Evolutionary conservation across 2,888 invertebrate genomes (phyloP), one percentile per base, ranked within the genome.

Genomic region (Panopea generosa): DNA sequence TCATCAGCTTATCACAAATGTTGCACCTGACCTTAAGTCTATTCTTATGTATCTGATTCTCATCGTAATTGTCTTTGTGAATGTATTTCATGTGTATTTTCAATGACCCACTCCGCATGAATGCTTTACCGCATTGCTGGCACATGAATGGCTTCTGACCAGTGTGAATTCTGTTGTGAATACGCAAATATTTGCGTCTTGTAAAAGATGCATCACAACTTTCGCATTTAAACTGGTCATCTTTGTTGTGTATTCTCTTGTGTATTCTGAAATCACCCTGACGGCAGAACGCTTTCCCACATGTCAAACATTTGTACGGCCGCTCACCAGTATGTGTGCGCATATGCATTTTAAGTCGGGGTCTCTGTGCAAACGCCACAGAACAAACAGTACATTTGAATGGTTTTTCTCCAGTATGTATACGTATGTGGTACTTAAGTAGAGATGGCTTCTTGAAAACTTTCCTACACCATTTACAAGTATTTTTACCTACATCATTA

Each of bases 351-450:
- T 45, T 45, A 3, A 45, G 45, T 18, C 20, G 3, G 6, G n/a
- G 9, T 16, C 20, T 45, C n/a, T 20, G 45, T 4, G 45, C 45
- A 45, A 45, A 45, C 6, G n/a, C 20, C 45, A 45, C 16, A 3
- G 4, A 6, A 45, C 45, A 45, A 4, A 20, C 45, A 6, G 7
- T 18, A n/a, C 45, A 45, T 16, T 45, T 16, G 45, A 45, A 45
- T 45, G 45, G 45, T 45, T 45, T 45, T 20, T 45, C 45, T 45
- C 45, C 45, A 18, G 45, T 45, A 45, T 45, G 45, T 45, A 20
- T 45, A n/a, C 45, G 45, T 20, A 45, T 45, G 20, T 45, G 45
- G 20, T 45, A 45, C 16, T 3, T 20, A 6, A 45, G 45, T 16
- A 45, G 16, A 20, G n/a, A 45, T 45, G 45, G 45, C 20, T 45